A percentile compares a stretch with the other conserved stretches of the same genome.
phyloP scores from a whole-genome alignment of 2,888 invertebrate genomes.

The Drosophila basisetae region DNA sequence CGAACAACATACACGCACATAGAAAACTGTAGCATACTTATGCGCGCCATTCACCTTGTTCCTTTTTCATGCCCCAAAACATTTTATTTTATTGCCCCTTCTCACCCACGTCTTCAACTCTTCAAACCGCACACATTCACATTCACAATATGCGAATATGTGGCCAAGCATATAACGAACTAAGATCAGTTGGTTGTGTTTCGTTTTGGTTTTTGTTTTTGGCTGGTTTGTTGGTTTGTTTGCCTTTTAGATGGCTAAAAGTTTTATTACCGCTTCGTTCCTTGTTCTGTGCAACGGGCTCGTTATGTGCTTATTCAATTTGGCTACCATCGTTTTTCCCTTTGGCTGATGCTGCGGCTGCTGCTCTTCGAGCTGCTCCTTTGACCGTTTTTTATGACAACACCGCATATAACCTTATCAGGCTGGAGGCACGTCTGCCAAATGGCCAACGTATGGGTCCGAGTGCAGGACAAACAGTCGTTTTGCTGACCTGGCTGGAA shows the following conservation, averaged over 20 bases:
- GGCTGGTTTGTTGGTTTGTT: conserved; percentile 33
- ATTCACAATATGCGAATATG: conserved; percentile 29
- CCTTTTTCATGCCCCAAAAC: conserved; percentile 47
- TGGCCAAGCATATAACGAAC: conserved; percentile 63
- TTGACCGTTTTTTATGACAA: conserved; percentile 52
- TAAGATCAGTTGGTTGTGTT: conserved; percentile 58
- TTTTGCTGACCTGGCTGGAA: conserved; percentile 42
- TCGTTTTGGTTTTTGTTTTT: conserved; percentile 13
- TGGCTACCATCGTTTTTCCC: conserved; percentile 43
- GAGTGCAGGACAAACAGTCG: background rate
- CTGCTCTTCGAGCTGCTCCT: conserved; percentile 31
- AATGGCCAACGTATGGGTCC: conserved; percentile 56
- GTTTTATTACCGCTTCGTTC: conserved; percentile 75
- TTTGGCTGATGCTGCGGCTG: conserved; percentile 12
- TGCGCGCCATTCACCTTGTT: conserved; percentile 66
- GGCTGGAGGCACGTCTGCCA: conserved; percentile 40
- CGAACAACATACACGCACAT: conserved; percentile 21
- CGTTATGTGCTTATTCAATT: conserved; percentile 80
- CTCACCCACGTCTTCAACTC: conserved; percentile 2
- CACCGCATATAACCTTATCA: conserved; percentile 62
- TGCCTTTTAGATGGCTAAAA: conserved; percentile 59
- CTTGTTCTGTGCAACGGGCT: conserved; percentile 62
- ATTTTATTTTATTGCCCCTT: conserved; percentile 71
- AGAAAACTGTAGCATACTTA: conserved; percentile 75
- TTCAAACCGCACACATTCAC: conserved; percentile 11